phyloP scores from a whole-genome alignment of 2,888 invertebrate genomes.

The Athalia circularis region DNA sequence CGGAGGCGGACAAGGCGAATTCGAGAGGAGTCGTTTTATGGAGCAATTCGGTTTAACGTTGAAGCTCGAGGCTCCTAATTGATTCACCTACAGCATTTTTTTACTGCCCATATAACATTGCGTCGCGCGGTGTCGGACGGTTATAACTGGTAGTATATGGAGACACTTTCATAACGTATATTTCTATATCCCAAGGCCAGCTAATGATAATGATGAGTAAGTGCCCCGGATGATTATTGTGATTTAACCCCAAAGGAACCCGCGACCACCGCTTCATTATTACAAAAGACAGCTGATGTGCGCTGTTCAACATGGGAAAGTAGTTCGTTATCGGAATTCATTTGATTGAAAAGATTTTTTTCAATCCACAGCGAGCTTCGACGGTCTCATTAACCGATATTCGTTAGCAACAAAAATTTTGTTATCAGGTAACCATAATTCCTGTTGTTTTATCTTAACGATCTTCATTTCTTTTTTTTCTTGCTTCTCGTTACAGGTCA shows the following conservation, averaged over 20 bases:
- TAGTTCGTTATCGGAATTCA: slow-evolving; percentile 2
- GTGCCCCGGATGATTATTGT: neutral
- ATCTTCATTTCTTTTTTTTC: too few relatives aligned
- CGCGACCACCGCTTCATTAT: neutral
- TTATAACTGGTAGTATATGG: neutral
- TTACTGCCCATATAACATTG: neutral
- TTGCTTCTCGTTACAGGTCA: too few relatives aligned
- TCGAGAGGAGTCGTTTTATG: slow-evolving; percentile 3
- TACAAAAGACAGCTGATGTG: neutral
- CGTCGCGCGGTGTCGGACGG: neutral
- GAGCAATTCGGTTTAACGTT: too few relatives aligned
- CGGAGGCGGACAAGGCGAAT: slow-evolving; percentile 15
- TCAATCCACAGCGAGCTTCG: neutral
- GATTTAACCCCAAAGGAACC: neutral
- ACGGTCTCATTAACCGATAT: too few relatives aligned
- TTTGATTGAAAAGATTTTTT: neutral
- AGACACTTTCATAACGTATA: too few relatives aligned
- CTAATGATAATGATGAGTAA: slow-evolving; percentile 21
- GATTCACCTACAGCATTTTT: slow-evolving; percentile 18
- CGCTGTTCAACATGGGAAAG: neutral
- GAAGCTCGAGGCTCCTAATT: slow-evolving; percentile 25
- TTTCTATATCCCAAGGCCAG: neutral
- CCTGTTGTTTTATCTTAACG: too few relatives aligned
- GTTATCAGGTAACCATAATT: too few relatives aligned
- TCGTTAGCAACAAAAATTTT: too few relatives aligned